These are phyloP conservation scores for Sebastes diaconus DNA, from an alignment of 2,797 vertebrate species.

Conservation along the genomic window DNA sequence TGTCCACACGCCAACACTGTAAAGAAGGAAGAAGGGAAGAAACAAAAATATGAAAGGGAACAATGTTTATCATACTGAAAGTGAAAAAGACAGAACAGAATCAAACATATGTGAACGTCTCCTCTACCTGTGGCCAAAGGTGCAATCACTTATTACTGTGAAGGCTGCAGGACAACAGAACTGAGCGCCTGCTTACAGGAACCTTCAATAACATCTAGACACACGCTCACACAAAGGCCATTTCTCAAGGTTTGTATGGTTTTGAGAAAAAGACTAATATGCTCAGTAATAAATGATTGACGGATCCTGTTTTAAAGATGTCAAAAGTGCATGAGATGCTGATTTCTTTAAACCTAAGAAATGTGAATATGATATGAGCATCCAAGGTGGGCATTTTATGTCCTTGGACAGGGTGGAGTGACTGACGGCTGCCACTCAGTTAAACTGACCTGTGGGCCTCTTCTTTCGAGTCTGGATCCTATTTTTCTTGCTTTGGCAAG, in stretches of 20 bases:
- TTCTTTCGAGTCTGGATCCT: slow-evolving; percentile 17
- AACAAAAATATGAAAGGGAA: background rate
- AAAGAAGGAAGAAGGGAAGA: background rate
- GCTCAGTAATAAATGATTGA: background rate
- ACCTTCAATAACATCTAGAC: background rate
- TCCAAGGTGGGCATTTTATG: background rate
- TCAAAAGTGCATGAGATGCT: background rate
- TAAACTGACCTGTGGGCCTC: slow-evolving; percentile 84
- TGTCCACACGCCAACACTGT: background rate
- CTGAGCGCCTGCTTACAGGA: background rate
- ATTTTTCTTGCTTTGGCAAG: background rate
- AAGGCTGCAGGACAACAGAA: background rate
- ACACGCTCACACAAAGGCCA: background rate
- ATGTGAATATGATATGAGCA: background rate
- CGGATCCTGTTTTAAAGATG: background rate
- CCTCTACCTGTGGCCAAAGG: background rate
- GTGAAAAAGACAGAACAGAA: background rate
- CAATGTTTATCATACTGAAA: background rate
- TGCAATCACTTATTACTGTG: background rate
- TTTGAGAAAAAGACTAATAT: background rate
- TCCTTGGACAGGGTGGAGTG: background rate
- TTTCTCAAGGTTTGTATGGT: background rate
- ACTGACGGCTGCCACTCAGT: background rate
- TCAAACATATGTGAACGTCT: background rate
- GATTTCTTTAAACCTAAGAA: background rate